phyloP scores from a whole-genome alignment of 2,888 invertebrate genomes.

The Liposcelis brunnea region DNA sequence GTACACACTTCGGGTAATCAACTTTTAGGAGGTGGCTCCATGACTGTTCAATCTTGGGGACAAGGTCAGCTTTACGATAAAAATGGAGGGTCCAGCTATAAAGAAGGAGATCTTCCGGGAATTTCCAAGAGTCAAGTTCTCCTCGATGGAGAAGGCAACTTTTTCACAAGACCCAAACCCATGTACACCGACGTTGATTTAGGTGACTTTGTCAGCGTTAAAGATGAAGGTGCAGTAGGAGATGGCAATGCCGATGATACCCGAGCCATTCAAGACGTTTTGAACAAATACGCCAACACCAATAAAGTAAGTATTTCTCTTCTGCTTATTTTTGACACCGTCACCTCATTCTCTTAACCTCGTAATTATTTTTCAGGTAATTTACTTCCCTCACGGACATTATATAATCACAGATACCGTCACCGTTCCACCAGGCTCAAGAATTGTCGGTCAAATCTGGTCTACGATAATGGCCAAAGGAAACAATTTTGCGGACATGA shows the following conservation, averaged over 20 bases:
- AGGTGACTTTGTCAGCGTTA: not conserved
- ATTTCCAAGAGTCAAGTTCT: not conserved
- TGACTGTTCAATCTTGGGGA: not conserved
- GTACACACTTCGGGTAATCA: not conserved
- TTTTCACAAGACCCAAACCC: not conserved
- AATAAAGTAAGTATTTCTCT: not conserved
- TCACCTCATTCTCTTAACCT: no score
- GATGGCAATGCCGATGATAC: conserved; percentile 5
- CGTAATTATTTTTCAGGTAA: not conserved
- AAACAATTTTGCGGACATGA: not conserved
- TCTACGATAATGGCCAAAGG: not conserved
- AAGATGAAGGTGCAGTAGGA: not conserved
- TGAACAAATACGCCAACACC: not conserved
- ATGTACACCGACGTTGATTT: not conserved
- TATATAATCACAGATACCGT: conserved; percentile 2
- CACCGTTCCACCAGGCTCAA: not conserved
- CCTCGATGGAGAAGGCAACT: not conserved
- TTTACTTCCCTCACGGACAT: conserved; percentile 6
- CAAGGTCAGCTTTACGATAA: conserved; percentile 1
- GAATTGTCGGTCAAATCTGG: not conserved
- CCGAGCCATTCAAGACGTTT: not conserved
- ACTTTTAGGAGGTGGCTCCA: not conserved
- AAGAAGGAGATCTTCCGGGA: not conserved
- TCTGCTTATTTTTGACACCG: no score
- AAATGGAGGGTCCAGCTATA: not conserved